A percentile compares a stretch with the other conserved stretches of the same genome.
Evolutionary conservation across 2,797 vertebrate genomes (phyloP).

Genomic region (Miichthys miiuy): DNA sequence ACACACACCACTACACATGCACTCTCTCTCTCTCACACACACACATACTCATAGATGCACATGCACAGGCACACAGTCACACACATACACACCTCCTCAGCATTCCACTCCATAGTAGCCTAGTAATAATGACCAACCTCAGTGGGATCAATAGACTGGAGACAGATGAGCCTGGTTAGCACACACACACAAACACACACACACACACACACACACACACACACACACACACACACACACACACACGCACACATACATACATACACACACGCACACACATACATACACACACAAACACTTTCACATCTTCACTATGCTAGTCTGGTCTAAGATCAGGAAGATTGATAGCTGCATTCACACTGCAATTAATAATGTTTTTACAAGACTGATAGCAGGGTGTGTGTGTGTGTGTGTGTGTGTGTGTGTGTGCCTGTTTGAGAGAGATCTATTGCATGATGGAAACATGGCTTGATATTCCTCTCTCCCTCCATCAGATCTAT

Average conservation of each 20-base stretch:
- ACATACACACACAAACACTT: neutral
- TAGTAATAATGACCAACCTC: constrained; percentile 63
- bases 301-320: neutral
- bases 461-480: constrained; percentile 7
- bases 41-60: constrained; percentile 25
- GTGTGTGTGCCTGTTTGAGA: neutral
- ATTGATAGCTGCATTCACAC: constrained; percentile 71
- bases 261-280: neutral
- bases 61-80: constrained; percentile 4
- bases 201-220: too few relatives aligned
- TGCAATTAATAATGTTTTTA: constrained; percentile 80
- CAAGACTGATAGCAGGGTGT: constrained; percentile 57
- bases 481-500: constrained; percentile 4
- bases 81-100: constrained; percentile 27
- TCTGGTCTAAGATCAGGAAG: constrained; percentile 47
- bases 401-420: constrained; percentile 3
- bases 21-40: neutral
- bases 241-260: neutral
- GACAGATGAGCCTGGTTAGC: constrained; percentile 59
- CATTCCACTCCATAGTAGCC: constrained; percentile 56
- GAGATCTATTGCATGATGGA: constrained; percentile 21
- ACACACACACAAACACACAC: constrained; percentile 11
- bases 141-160: constrained; percentile 64
- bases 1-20: constrained; percentile 1
- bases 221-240: constrained; percentile 23